Conservation (phyloP, 2,113 vertebrate species). For the Eubucco bourcierii region DNA sequence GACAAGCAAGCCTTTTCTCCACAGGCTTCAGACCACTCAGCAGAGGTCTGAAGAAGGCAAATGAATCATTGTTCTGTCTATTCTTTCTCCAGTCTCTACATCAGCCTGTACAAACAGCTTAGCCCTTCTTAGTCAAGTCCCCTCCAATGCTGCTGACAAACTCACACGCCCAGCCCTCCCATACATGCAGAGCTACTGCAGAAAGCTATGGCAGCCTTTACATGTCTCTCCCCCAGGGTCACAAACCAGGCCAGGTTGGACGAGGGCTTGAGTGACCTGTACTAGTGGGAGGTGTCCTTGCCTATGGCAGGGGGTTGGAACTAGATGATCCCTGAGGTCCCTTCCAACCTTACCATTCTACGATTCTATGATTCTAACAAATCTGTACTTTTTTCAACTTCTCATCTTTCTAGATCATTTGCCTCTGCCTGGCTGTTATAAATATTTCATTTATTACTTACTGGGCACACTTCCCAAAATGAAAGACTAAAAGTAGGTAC, state of each 20-base stretch:
- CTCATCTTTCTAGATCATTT: no score
- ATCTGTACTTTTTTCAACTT: background rate
- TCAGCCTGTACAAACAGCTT: background rate
- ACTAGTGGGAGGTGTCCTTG: no score
- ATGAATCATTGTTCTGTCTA: background rate
- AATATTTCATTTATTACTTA: background rate
- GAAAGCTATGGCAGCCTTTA: background rate
- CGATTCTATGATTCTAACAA: no score
- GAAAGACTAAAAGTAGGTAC: background rate
- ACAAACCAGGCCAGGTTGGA: no score
- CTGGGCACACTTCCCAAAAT: background rate
- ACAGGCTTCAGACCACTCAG: background rate
- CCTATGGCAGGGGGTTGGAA: no score
- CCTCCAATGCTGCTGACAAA: accelerated
- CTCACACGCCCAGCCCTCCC: background rate
- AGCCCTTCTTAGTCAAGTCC: background rate
- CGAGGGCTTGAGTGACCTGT: no score
- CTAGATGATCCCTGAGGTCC: no score
- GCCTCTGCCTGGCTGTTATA: no score
- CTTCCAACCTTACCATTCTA: no score
- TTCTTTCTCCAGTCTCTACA: background rate
- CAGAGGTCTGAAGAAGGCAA: background rate
- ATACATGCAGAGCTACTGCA: background rate
- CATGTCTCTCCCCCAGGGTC: background rate
- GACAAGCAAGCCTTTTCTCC: background rate